Percentiles rank a stretch among this genome's conserved stretches.
Conservation (phyloP, 2,888 invertebrate genomes). For the Limnephilus lunatus region DNA sequence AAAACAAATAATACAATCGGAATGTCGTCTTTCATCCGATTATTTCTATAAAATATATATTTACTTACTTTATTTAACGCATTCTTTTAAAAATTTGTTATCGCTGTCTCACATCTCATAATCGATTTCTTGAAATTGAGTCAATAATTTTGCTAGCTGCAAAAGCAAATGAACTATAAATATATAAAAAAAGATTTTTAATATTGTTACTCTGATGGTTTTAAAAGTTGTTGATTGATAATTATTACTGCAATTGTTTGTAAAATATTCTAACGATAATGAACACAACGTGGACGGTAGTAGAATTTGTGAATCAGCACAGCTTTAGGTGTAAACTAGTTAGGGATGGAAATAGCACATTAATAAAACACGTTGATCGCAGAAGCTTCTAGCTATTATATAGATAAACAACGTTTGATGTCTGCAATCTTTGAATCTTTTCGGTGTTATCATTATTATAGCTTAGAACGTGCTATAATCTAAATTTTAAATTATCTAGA, state of each 20-base stretch:
- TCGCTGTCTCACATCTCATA: not conserved
- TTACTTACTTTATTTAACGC: not conserved
- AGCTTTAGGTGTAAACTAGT: constrained; percentile 44
- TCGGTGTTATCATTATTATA: constrained; percentile 45
- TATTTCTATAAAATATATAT: not conserved
- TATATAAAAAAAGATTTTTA: constrained; percentile 25
- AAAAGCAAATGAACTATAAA: not conserved
- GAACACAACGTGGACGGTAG: constrained; percentile 3
- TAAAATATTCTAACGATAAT: constrained; percentile 38
- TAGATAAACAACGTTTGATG: constrained; percentile 37
- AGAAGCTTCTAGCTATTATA: constrained; percentile 43
- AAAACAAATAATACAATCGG: not conserved
- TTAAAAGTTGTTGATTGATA: constrained; percentile 46
- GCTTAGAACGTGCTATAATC: constrained; percentile 42
- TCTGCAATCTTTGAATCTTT: constrained; percentile 42
- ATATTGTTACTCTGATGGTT: constrained; percentile 37
- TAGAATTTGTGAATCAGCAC: constrained; percentile 42
- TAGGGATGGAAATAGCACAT: constrained; percentile 38
- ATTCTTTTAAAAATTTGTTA: not conserved
- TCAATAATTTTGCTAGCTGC: not conserved
- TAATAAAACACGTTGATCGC: constrained; percentile 23
- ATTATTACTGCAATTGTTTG: constrained; percentile 41
- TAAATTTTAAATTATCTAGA: constrained; percentile 19
- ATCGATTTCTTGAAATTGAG: not conserved
- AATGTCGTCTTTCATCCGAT: not conserved